phyloP scores from a whole-genome alignment of 2,888 invertebrate species.

The Nysson spinosus region DNA sequence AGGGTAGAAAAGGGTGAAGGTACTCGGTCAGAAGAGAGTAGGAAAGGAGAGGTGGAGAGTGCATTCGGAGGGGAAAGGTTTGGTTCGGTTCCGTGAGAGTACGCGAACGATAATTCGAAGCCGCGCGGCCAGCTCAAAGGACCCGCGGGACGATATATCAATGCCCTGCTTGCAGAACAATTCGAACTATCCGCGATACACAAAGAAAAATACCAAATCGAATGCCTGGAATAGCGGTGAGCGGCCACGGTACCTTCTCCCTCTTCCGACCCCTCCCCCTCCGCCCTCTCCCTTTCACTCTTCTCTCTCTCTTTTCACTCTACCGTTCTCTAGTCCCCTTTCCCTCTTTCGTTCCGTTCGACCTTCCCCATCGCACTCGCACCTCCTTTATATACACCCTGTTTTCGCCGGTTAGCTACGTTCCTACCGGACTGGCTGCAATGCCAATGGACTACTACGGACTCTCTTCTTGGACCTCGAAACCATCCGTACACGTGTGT shows the following conservation, averaged over 20 bases:
- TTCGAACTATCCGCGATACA: constrained; percentile 77
- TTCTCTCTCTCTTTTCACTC: constrained; percentile 18
- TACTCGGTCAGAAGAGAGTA: constrained; percentile 18
- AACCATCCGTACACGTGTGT: constrained; percentile 30
- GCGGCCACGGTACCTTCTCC: constrained; percentile 55
- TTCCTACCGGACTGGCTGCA: constrained; percentile 41
- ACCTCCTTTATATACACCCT: constrained; percentile 36
- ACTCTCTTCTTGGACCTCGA: constrained; percentile 45
- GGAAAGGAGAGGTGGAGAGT: constrained; percentile 14
- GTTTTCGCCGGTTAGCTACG: constrained; percentile 41
- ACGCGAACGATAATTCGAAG: constrained; percentile 76
- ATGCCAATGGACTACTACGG: constrained; percentile 56
- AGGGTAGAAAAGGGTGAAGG: constrained; percentile 11
- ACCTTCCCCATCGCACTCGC: constrained; percentile 14
- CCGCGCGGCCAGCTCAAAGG: constrained; percentile 73
- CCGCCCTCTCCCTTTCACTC: constrained; percentile 35
- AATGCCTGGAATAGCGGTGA: constrained; percentile 75
- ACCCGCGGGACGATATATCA: constrained; percentile 77
- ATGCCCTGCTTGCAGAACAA: constrained; percentile 77
- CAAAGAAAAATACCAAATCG: constrained; percentile 78
- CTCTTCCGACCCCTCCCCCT: constrained; percentile 41
- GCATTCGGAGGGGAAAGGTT: constrained; percentile 10
- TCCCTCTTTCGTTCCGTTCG: constrained; percentile 1
- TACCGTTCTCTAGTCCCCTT: constrained; percentile 29
- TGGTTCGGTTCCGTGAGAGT: constrained; percentile 61